Conservation (phyloP, 2,797 vertebrate species). For the Silurus lanzhouensis region DNA sequence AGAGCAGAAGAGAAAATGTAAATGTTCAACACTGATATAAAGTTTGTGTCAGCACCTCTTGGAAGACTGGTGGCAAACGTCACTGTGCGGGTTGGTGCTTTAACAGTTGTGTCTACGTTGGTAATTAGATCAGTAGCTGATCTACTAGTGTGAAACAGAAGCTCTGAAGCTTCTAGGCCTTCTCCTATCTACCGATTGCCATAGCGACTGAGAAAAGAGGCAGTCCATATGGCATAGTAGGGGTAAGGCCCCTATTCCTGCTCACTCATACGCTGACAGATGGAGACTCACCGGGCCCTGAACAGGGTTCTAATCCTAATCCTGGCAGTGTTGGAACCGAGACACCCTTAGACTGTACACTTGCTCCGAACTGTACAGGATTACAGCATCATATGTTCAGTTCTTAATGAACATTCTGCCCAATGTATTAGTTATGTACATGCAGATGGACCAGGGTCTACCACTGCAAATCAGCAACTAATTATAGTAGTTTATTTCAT, state of each 20-base stretch:
- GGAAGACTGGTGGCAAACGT: neutral
- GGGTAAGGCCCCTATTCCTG: conserved; percentile 80
- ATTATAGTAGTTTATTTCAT: neutral
- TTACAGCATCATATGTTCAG: conserved; percentile 19
- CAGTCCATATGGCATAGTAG: conserved; percentile 85
- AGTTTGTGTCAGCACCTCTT: neutral
- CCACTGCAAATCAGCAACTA: neutral
- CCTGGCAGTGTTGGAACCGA: conserved; percentile 60
- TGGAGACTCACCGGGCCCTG: conserved; percentile 84
- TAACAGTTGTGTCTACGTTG: neutral
- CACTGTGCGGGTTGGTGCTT: neutral
- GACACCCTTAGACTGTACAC: conserved; percentile 1
- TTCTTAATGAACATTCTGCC: conserved; percentile 9
- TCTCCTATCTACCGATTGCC: conserved; percentile 13
- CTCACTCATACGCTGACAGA: conserved; percentile 83
- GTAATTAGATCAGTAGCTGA: conserved; percentile 11
- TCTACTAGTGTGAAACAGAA: conserved; percentile 41
- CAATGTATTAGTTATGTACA: too few relatives aligned
- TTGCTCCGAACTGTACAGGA: conserved; percentile 36
- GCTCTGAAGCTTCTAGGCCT: neutral
- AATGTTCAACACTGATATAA: neutral
- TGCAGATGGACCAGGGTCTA: neutral
- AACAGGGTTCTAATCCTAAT: conserved; percentile 76
- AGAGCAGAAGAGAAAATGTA: neutral
- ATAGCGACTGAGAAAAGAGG: conserved; percentile 59